phyloP scores from a whole-genome alignment of 2,113 vertebrate species.

The Noturus placidus region DNA sequence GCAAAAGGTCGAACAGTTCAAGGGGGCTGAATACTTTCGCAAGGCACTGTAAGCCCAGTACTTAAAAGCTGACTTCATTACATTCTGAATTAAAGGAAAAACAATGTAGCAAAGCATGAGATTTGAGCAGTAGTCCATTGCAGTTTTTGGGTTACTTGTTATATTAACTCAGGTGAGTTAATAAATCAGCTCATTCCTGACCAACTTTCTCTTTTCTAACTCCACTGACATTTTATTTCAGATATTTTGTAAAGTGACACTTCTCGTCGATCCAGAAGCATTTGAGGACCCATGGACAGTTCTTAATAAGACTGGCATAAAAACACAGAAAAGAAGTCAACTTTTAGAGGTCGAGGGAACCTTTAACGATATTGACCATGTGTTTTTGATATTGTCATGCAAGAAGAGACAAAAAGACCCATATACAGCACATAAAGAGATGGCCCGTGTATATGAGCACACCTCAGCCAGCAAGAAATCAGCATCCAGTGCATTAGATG shows the following conservation, averaged over 20 bases:
- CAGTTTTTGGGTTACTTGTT: background rate
- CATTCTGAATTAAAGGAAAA: background rate
- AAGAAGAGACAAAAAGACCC: background rate
- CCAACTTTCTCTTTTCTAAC: background rate
- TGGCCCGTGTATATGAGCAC: background rate
- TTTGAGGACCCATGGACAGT: background rate
- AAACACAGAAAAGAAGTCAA: background rate
- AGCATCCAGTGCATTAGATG: background rate
- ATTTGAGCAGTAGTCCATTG: background rate
- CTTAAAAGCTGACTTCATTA: background rate
- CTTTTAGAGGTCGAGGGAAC: conserved; percentile 43
- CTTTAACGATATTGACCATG: conserved; percentile 46
- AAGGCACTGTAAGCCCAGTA: background rate
- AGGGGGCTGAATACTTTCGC: too few species aligned
- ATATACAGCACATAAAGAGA: background rate
- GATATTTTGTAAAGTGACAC: conserved; percentile 60
- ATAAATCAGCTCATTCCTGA: background rate
- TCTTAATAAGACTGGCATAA: background rate
- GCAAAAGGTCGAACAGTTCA: too few species aligned
- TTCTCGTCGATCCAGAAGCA: conserved; percentile 4
- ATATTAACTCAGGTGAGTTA: background rate
- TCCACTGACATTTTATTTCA: conserved; percentile 43
- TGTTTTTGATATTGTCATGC: background rate
- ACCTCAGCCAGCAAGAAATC: background rate
- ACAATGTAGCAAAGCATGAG: background rate